Evolutionary conservation across 2,113 vertebrate species (phyloP).

Genomic region (Lophius piscatorius): DNA sequence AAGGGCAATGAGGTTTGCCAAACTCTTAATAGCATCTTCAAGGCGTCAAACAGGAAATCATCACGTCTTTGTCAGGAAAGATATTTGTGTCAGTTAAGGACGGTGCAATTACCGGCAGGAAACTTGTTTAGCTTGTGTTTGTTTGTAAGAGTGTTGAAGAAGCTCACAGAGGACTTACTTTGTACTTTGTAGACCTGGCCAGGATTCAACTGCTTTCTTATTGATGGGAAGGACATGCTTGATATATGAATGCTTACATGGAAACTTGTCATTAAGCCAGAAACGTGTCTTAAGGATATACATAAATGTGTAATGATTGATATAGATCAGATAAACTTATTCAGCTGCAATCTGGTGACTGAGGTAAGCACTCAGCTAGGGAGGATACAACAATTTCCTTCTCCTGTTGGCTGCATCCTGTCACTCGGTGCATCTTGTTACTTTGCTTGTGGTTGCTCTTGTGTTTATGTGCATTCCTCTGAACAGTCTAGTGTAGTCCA

Average conservation of each 20-base stretch:
- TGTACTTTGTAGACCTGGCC: slow-evolving; percentile 27
- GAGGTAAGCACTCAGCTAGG: slow-evolving; percentile 41
- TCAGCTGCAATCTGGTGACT: slow-evolving; percentile 13
- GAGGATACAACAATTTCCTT: slow-evolving; percentile 75
- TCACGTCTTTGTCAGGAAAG: slow-evolving; percentile 77
- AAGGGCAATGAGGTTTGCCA: slow-evolving; percentile 33
- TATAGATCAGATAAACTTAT: slow-evolving; percentile 6
- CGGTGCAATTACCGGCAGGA: slow-evolving; percentile 62
- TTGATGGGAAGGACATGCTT: slow-evolving; percentile 37
- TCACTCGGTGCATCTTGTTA: slow-evolving; percentile 65
- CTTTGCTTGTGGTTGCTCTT: slow-evolving; percentile 37
- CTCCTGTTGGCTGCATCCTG: slow-evolving; percentile 77
- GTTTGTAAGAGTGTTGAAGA: slow-evolving; percentile 13
- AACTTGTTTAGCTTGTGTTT: slow-evolving; percentile 43
- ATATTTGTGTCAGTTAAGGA: slow-evolving; percentile 70
- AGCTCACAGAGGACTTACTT: slow-evolving; percentile 23
- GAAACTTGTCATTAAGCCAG: neutral
- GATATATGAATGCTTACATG: slow-evolving; percentile 45
- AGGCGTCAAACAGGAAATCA: slow-evolving; percentile 81
- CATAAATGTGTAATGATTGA: neutral
- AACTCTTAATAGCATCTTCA: slow-evolving; percentile 63
- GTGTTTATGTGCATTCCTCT: slow-evolving; percentile 49
- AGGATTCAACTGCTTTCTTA: slow-evolving; percentile 65
- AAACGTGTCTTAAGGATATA: neutral
- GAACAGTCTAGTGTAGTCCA: slow-evolving; percentile 53